phyloP scores from a whole-genome alignment of 2,797 vertebrate genomes.

The Melanitta fusca region DNA sequence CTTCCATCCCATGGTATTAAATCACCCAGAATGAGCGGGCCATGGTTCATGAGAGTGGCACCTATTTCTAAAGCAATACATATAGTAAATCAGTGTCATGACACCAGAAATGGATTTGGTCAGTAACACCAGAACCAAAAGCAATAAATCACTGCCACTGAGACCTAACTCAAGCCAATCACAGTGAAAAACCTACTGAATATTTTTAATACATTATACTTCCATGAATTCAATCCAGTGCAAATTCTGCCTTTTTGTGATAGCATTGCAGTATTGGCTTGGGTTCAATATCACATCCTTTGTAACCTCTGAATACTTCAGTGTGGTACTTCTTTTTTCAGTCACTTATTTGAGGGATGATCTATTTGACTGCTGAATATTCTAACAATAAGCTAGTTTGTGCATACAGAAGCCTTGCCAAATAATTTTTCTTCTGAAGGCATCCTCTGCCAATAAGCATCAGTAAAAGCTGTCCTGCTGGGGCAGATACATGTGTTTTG shows the following conservation, averaged over 20 bases:
- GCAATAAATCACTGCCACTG: neutral
- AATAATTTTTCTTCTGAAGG: neutral
- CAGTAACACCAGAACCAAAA: neutral
- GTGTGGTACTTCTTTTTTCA: neutral
- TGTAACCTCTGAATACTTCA: neutral
- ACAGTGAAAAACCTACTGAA: neutral
- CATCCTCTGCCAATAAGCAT: conserved; percentile 26
- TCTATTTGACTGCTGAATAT: conserved; percentile 32
- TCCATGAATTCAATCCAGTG: neutral
- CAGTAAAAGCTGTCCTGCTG: neutral
- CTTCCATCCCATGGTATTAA: neutral
- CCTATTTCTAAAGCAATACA: neutral
- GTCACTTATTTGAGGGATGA: conserved; percentile 21
- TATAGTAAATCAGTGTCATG: neutral
- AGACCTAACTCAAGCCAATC: neutral
- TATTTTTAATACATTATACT: neutral
- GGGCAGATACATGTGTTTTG: neutral
- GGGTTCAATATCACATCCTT: neutral
- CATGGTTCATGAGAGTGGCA: neutral
- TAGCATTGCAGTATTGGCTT: neutral
- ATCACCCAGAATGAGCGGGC: neutral
- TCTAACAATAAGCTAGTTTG: conserved; percentile 14
- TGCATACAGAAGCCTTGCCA: conserved; percentile 24
- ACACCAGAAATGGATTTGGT: neutral
- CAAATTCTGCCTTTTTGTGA: neutral